Base-by-base conservation (phyloP, 2,888 invertebrate genomes). In the Sinopyrophorus schimmeli region DNA sequence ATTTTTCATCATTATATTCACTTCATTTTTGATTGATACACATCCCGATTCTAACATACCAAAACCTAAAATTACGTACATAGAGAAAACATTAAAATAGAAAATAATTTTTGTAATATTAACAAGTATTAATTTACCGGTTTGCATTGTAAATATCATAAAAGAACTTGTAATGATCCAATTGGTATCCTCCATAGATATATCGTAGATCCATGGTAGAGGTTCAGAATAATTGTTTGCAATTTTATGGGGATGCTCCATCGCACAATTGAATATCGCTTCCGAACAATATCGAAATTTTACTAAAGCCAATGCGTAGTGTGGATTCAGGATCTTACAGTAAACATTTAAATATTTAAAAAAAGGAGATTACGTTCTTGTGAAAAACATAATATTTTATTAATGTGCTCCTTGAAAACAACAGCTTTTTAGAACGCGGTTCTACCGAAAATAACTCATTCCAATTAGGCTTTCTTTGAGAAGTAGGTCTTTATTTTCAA, bases 1-100 rank as follows among this genome's bases (percentile, higher is more conserved):
- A 66, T 95, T 95, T 72, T 96, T 96, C 88, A 96, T 92, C 95
- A 96, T 95, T 47, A 97, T 94, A 70, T 95, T 95, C 0, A 93
- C 92, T 76, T 95, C 94, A 68, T 95, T 95, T 74, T 94, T 92
- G 39, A 91, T 80, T 0, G 92, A 92, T 0, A 95, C 94, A 62
- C 89, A 91, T 1, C 95, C 95, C 0, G 93, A 92, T 70, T 95
- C 95, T 59, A 95, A 73, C 84, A 96, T 88, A 1, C 94, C 94
- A 65, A 95, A 96, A 12, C 95, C 93, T 92, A 62, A 2, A 44
- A 30, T 24, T 2, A 26, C 27, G 3, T 24, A 15, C 6, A 11
- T 18, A 1, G 12, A 18, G 7, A 10, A 7, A 14, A 9, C 2
- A 9, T n/a, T n/a, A n/a, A n/a, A n/a, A n/a, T n/a, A n/a, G n/a